Base-by-base conservation (phyloP, 2,797 vertebrate genomes). In the Neosilurus hyrtlii region DNA sequence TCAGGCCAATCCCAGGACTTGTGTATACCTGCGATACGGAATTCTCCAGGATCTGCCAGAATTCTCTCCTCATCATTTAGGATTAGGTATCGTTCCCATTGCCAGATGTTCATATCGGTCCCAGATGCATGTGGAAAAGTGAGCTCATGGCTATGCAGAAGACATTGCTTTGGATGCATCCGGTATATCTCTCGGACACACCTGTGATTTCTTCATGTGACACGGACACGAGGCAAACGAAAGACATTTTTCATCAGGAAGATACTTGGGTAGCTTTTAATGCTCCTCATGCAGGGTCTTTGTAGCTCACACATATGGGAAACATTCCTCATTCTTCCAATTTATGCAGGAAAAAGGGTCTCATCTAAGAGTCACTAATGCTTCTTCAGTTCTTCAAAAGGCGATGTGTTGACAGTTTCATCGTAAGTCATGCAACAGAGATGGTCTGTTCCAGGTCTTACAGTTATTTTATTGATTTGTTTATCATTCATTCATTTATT, bases 11-110 rank as follows among this genome's bases (percentile, higher is more conserved):
- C 68, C 15, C 6, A 51, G 54, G 78, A 81, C 80, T 81, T 68
- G 76, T 73, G 72, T 80, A 68, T 85, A 82, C 84, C 86, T 83
- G 88, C 35, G 78, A 83, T 89, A 75, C 62, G 81, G 84, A 84
- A 75, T 86, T 75, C n/a, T 68, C 52, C 22, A 37, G 63, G 74
- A 84, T 62, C 10, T 76, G 86, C 86, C 88, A 90, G 83, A 57
- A 89, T 84, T 84, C 35, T 76, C 88, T 89, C 90, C 86, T 91
- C 89, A 87, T 92, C 87, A 86, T 84, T 90, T 86, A 84, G 78
- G 59, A 84, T 79, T 77, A 73, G 52, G 78, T 75, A 65, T 62
- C 62, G 43, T 62, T 81, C 72, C 56, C 35, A 54, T 79, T 86
- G 86, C 88, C 80, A 70, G 59, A 73, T 63, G 80, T 3, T 59